These are phyloP conservation scores for Eubasilissa regina DNA, from an alignment of 1,140 invertebrate species.

Conservation along the genomic window DNA sequence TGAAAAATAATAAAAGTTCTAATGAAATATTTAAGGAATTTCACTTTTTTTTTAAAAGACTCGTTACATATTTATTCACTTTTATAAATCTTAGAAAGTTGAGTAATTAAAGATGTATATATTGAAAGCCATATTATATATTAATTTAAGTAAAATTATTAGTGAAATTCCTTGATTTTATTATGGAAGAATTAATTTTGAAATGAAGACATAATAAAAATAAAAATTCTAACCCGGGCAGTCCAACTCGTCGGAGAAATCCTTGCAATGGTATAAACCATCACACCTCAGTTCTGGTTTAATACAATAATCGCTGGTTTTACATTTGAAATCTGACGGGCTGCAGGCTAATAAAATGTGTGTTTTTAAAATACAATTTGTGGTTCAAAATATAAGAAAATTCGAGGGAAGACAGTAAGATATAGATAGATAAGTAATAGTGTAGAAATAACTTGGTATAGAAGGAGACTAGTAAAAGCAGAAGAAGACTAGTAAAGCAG, in stretches of 20 bases:
- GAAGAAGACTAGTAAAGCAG: too few relatives aligned
- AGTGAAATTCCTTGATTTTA: too few relatives aligned
- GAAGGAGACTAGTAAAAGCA: too few relatives aligned
- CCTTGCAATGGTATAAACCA: conserved; percentile 79
- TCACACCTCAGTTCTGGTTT: conserved; percentile 76
- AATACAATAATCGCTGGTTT: conserved; percentile 85
- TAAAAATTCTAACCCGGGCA: conserved; percentile 67
- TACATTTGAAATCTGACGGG: conserved; percentile 72
- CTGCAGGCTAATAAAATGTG: conserved; percentile 22
- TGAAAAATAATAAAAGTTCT: neutral
- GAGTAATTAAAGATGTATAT: too few relatives aligned
- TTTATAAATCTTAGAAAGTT: too few relatives aligned
- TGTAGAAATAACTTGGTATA: too few relatives aligned
- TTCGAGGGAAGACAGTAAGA: neutral
- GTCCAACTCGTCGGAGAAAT: conserved; percentile 81
- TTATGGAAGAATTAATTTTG: neutral
- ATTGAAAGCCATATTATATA: too few relatives aligned
- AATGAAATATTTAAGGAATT: neutral
- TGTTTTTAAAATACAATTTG: neutral
- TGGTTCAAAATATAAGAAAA: neutral
- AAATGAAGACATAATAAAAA: conserved; percentile 17
- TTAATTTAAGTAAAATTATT: too few relatives aligned
- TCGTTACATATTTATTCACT: too few relatives aligned
- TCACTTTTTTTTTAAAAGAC: too few relatives aligned
- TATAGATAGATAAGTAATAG: neutral